Percentiles rank a stretch among this genome's conserved stretches.
Conservation (phyloP, 2,113 vertebrate species). For the Ranitomeya imitator region DNA sequence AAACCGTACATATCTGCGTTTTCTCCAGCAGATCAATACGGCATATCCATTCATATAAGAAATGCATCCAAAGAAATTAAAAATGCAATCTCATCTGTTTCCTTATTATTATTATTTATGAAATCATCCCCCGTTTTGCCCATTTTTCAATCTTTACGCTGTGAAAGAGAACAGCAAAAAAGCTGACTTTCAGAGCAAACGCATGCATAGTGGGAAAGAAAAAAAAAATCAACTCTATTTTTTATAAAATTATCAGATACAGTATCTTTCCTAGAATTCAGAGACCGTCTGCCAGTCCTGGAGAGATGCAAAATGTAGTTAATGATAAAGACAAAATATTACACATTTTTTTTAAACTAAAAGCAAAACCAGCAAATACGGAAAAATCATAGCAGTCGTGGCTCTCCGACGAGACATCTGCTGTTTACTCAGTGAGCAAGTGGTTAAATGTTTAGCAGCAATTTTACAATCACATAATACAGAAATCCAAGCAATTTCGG, state of each 20-base stretch:
- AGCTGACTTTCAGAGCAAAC: neutral
- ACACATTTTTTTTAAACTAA: neutral
- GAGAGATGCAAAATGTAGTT: neutral
- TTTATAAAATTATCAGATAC: neutral
- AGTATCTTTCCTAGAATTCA: neutral
- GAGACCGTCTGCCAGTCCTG: neutral
- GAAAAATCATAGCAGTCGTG: neutral
- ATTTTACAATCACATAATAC: conserved; percentile 40
- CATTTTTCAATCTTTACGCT: neutral
- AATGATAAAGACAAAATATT: neutral
- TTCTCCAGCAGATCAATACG: neutral
- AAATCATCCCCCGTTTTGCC: neutral
- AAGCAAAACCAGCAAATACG: neutral
- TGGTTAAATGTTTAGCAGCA: conserved; percentile 51
- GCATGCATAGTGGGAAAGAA: neutral
- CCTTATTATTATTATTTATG: neutral
- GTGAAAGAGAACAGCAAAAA: neutral
- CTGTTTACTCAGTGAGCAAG: neutral
- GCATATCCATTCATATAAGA: neutral
- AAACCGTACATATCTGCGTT: neutral
- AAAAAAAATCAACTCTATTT: neutral
- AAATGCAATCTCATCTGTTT: neutral
- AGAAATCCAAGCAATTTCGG: conserved; percentile 39
- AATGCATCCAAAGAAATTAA: too few species aligned
- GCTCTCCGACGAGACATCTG: neutral